These are phyloP conservation scores for Lamellibrachia satsuma DNA, from an alignment of 2,888 invertebrate genomes.

Conservation along the genomic window DNA sequence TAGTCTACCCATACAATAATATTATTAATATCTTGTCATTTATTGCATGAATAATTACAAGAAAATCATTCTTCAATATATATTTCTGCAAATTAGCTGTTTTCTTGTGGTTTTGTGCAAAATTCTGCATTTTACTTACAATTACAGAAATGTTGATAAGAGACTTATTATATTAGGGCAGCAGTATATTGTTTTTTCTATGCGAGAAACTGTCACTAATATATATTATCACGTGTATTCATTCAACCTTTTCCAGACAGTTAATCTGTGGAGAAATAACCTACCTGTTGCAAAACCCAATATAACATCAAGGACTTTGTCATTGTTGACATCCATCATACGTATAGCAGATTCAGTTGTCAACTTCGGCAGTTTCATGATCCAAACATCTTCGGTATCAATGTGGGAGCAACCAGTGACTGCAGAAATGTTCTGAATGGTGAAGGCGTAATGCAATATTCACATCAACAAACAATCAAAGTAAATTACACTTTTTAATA, in stretches of 20 bases:
- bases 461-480: background rate
- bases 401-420: conserved; percentile 73
- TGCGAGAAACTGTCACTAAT: background rate
- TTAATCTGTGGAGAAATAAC: background rate
- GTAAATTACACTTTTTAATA: background rate
- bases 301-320: conserved; percentile 77
- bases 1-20: too few species aligned
- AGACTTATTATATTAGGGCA: background rate
- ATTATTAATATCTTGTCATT: too few species aligned
- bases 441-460: background rate
- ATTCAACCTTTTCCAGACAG: background rate
- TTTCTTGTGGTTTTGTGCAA: background rate
- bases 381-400: conserved; percentile 74
- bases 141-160: background rate
- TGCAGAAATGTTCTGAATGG: conserved; percentile 22
- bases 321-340: conserved; percentile 77
- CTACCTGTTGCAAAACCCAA: conserved; percentile 77
- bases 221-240: background rate
- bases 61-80: too few species aligned
- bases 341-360: conserved; percentile 80
- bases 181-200: too few species aligned
- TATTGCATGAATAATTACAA: too few species aligned
- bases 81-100: background rate
- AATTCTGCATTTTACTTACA: background rate
- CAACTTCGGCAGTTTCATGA: conserved; percentile 75